Base-by-base conservation (phyloP, 2,888 invertebrate genomes). In the Stegana nigrithorax region DNA sequence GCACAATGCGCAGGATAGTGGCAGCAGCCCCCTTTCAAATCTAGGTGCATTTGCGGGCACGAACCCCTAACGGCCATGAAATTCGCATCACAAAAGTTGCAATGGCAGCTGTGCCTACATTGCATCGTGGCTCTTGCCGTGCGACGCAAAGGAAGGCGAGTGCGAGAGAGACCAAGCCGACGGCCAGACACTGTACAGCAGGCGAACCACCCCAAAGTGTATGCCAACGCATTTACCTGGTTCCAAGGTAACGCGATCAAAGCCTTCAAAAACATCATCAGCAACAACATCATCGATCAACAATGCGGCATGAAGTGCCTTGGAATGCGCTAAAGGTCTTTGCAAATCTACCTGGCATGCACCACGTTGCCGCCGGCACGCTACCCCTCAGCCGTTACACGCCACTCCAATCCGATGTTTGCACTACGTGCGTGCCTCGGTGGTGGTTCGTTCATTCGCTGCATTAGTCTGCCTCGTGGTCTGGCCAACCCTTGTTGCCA, bases 331-430 rank as follows among this genome's bases (percentile, higher is more conserved):
- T 69, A 73, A 63, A 69, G 81, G 81, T 80, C 70, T 67, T 74
- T 74, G 80, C 81, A 72, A 80, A 81, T 67, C 81, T 81, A 81
- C 80, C 80, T 81, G 80, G 82, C 76, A 65, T 21, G 3, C 27
- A 39, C 47, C 39, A 26, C 42, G 14, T 26, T n/a, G 21, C 44
- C 44, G 47, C 45, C 45, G 17, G 23, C n/a, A n/a, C 10, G 39
- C 27, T 39, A 14, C 14, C 14, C 29, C 60, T 42, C 55, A 50
- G 50, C 53, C 53, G 53, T 55, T 55, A 36, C 21, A 29, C 44
- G 32, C 58, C 45, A 39, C 62, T 21, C 14, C 8, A 8, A n/a
- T n/a, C n/a, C n/a, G n/a, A n/a, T n/a, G n/a, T n/a, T n/a, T n/a
- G n/a, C n/a, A n/a, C n/a, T n/a, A n/a, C 39, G 3, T 14, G 39